Evolutionary conservation across 2,113 vertebrate species (phyloP).

Genomic region (Planiliza haematocheilus): DNA sequence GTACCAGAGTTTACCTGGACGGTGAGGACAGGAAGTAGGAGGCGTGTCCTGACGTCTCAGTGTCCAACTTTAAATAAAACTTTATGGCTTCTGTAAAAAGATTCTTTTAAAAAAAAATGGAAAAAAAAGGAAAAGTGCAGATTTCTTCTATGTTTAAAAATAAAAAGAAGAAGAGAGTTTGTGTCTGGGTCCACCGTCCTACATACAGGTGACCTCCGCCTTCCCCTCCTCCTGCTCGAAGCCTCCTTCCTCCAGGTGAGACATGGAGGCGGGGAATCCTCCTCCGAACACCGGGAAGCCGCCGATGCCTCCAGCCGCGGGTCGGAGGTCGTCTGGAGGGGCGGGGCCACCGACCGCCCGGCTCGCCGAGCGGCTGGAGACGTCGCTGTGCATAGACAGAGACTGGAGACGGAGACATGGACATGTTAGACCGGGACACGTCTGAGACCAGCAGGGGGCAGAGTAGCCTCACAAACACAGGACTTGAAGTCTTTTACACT

Average conservation of each 20-base stretch:
- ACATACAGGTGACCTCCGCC: conserved; percentile 97
- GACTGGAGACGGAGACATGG: conserved; percentile 47
- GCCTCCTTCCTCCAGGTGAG: conserved; percentile 91
- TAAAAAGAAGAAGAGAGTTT: neutral
- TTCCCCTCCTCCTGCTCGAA: conserved; percentile 95
- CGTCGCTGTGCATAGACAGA: conserved; percentile 41
- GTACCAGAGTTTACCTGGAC: too few relatives aligned
- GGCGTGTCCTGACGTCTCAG: too few relatives aligned
- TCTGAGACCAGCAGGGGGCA: conserved; percentile 35
- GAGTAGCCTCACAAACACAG: neutral
- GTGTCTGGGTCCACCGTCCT: neutral
- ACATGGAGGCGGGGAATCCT: conserved; percentile 83
- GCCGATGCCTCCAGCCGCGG: conserved; percentile 72
- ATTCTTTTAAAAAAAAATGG: too few relatives aligned
- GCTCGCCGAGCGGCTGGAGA: conserved; percentile 69
- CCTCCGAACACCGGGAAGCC: conserved; percentile 87
- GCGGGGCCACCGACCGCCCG: conserved; percentile 34
- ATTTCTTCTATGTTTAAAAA: conserved; percentile 27
- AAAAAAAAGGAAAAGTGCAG: conserved; percentile 69
- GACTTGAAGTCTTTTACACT: too few relatives aligned
- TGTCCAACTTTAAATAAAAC: conserved; percentile 3
- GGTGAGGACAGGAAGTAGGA: too few relatives aligned
- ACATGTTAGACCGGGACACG: neutral
- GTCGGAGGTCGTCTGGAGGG: conserved; percentile 59
- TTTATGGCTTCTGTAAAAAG: conserved; percentile 69